A percentile compares a stretch with the other conserved stretches of the same genome.
Conservation (phyloP, 2,113 vertebrate species). For the Sporophila hypoxantha region DNA sequence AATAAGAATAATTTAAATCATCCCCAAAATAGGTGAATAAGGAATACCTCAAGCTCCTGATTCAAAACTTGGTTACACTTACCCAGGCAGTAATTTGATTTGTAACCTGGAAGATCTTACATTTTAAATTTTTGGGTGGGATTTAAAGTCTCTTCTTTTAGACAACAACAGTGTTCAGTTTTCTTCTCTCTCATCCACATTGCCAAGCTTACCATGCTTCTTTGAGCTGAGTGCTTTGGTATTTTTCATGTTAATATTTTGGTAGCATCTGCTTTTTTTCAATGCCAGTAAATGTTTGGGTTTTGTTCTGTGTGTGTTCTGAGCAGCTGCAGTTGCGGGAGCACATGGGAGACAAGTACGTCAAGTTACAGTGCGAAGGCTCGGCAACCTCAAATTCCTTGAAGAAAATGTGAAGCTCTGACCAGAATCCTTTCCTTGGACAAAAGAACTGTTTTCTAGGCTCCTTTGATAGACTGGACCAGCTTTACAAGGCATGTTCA, state of each 20-base stretch:
- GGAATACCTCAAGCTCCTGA: neutral
- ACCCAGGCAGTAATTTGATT: neutral
- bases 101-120: neutral
- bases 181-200: neutral
- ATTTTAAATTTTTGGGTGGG: neutral
- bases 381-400: constrained; percentile 91
- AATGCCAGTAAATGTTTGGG: neutral
- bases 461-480: neutral
- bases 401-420: constrained; percentile 84
- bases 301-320: neutral
- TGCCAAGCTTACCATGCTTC: neutral
- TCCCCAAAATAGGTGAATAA: neutral
- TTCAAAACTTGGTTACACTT: neutral
- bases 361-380: constrained; percentile 83
- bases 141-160: neutral
- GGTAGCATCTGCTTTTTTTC: neutral
- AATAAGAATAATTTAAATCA: neutral
- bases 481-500: neutral
- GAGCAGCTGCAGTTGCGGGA: constrained; percentile 76
- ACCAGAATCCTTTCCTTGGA: neutral
- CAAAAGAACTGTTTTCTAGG: constrained; percentile 15
- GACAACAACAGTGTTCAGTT: neutral
- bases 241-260: neutral
- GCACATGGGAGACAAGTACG: constrained; percentile 87
- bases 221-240: neutral